Base-by-base conservation (phyloP, 2,113 vertebrate genomes). In the Cromileptes altivelis region DNA sequence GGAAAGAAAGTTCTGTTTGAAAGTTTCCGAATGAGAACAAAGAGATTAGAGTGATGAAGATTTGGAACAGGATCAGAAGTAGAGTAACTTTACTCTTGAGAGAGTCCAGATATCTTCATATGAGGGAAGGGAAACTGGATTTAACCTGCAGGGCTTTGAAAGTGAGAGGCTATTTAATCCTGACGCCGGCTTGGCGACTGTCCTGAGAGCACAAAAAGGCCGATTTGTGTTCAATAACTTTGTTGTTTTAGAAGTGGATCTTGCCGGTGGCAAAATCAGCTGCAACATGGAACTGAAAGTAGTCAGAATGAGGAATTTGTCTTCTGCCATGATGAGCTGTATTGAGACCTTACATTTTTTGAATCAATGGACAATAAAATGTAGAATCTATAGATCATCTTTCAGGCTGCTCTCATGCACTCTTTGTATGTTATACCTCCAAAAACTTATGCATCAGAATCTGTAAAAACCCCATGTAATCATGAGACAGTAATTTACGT, bases 31-130 rank as follows among this genome's bases (percentile, higher is more conserved):
- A 37, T 5, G 47, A 40, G 15, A 75, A 60, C 49, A 80, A 67
- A 81, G 47, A 75, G 50, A 61, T 72, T 19, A 21, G n/a, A 56
- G 40, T 13, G 0, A 42, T 6, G 30, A 53, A 56, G 64, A 63
- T 70, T 71, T 81, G 25, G 63, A 77, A 78, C 4, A 25, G 7
- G 45, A 74, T 47, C 27, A 47, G 68, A 78, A 61, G 45, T 50
- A n/a, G 0, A 25, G 12, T 45, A 9, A 18, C 19, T 57, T 70
- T 56, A 42, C 63, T 75, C n/a, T 60, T 18, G 21, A 61, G 18
- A 18, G 15, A 45, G 17, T 53, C n/a, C 1, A 58, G 69, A 76
- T 65, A 71, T 65, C 23, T 75, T 72, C 68, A 70, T n/a, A 12
- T 13, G 56, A 0, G n/a, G 21, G 18, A 60, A 50, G 40, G 75